Conservation (phyloP, 2,888 invertebrate species). For the Stegana nigrithorax region DNA sequence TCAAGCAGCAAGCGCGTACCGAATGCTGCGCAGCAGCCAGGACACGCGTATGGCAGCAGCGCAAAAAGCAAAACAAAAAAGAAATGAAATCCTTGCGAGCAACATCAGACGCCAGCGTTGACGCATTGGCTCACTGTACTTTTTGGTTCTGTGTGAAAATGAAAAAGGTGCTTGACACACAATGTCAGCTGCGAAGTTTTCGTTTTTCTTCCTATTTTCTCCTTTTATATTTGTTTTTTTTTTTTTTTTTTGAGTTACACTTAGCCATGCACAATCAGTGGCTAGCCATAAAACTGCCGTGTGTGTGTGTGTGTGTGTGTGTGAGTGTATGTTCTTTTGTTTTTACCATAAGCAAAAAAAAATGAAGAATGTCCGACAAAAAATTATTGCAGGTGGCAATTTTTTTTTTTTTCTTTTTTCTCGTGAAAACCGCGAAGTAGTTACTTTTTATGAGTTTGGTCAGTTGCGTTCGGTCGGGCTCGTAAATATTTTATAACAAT, state of each 20-base stretch:
- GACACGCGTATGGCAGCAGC: slow-evolving; percentile 18
- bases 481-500: slow-evolving; percentile 61
- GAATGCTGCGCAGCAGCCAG: background rate
- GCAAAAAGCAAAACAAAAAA: slow-evolving; percentile 9
- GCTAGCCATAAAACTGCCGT: background rate
- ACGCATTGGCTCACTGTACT: too few species aligned
- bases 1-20: slow-evolving; percentile 51
- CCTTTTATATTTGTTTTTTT: too few species aligned
- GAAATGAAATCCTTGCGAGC: background rate
- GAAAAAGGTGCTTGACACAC: slow-evolving; percentile 63
- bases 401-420: slow-evolving; percentile 27
- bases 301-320: background rate
- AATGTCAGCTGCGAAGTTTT: slow-evolving; percentile 62
- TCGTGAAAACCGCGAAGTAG: slow-evolving; percentile 59
- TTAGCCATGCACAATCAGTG: slow-evolving; percentile 15
- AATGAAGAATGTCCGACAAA: background rate
- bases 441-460: slow-evolving; percentile 54
- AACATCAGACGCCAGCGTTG: slow-evolving; percentile 20
- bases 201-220: too few species aligned
- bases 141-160: slow-evolving; percentile 60
- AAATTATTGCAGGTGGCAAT: background rate
- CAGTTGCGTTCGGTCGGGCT: slow-evolving; percentile 42
- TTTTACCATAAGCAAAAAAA: background rate
- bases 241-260: too few species aligned
- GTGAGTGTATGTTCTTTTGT: background rate